Base-by-base conservation (phyloP, 2,888 invertebrate species). In the Cerceris rybyensis region DNA sequence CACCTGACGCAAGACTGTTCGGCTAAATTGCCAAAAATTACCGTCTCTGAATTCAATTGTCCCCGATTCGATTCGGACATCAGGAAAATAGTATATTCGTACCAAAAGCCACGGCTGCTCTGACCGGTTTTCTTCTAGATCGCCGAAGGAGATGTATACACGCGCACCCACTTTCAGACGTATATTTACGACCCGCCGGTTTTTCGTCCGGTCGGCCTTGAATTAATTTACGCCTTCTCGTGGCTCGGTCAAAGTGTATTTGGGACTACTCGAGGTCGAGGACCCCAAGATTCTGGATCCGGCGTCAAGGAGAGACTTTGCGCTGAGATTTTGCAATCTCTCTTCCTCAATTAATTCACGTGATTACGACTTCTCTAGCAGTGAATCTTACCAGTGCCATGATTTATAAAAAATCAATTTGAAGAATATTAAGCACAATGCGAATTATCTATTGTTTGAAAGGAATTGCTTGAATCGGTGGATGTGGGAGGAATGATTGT, bases 11-110 rank as follows among this genome's bases (percentile, higher is more conserved):
- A 28, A 28, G 28, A 28, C 1, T 28, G 28, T 28, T 28, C 28
- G 2, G 28, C 28, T 4, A 28, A 28, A 2, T 28, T 28, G 28
- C 28, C 28, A 28, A 28, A 28, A 28, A 65, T 61, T 50, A 9
- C 54, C 17, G 4, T 16, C 67, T 52, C 72, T 58, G 61, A 57
- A 70, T 75, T 68, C 66, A 75, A 78, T 81, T 73, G 72, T 46
- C 46, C 69, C 41, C 28, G 55, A 64, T 66, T 69, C 41, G 39
- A 42, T n/a, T 54, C 58, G n/a, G 68, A 55, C 68, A 42, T 54
- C 65, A 66, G 63, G 52, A 46, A 54, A 54, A 75, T 75, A 83
- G 83, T 74, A 71, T 68, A 76, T 72, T 80, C 70, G 9, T n/a
- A 43, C 55, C 57, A 2, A 49, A 54, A n/a, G 54, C 43, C 52